A percentile compares a stretch with the other conserved stretches of the same genome.
Conservation (phyloP, 2,113 vertebrate genomes). For the Kryptolebias marmoratus region DNA sequence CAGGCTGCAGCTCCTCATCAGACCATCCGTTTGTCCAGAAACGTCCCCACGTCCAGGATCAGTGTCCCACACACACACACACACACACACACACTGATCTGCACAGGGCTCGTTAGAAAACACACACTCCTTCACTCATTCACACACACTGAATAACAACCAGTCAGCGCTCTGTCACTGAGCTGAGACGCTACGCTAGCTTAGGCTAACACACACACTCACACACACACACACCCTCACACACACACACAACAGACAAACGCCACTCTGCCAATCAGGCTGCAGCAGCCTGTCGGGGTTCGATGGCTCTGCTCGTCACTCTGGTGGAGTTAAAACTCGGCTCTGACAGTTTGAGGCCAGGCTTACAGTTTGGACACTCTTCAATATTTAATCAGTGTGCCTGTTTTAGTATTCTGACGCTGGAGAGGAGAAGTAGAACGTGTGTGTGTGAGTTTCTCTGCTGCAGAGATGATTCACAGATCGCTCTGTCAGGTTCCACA, state of each 20-base stretch:
- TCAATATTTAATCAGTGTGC: constrained; percentile 43
- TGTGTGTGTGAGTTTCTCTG: neutral
- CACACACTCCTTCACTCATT: constrained; percentile 25
- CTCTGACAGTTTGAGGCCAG: constrained; percentile 69
- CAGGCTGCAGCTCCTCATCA: neutral
- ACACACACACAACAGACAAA: constrained; percentile 15
- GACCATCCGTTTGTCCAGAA: neutral
- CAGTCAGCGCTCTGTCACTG: constrained; percentile 24
- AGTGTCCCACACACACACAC: neutral
- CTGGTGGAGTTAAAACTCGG: constrained; percentile 55
- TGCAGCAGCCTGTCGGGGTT: constrained; percentile 35
- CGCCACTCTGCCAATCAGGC: constrained; percentile 53
- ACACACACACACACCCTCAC: constrained; percentile 8
- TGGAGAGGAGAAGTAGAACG: neutral
- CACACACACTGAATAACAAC: constrained; percentile 29
- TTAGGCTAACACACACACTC: constrained; percentile 14
- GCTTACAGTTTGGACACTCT: constrained; percentile 26
- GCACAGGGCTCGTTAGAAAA: constrained; percentile 53
- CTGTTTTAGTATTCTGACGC: constrained; percentile 13
- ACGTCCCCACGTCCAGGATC: neutral
- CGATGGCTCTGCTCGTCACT: constrained; percentile 50
- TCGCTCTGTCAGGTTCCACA: too few species aligned
- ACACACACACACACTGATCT: constrained; percentile 18
- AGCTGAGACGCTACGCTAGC: constrained; percentile 41
- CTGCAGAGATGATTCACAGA: too few species aligned